Evolutionary conservation across 2,113 vertebrate genomes (phyloP).

Genomic region (Mormyrus lacerda): DNA sequence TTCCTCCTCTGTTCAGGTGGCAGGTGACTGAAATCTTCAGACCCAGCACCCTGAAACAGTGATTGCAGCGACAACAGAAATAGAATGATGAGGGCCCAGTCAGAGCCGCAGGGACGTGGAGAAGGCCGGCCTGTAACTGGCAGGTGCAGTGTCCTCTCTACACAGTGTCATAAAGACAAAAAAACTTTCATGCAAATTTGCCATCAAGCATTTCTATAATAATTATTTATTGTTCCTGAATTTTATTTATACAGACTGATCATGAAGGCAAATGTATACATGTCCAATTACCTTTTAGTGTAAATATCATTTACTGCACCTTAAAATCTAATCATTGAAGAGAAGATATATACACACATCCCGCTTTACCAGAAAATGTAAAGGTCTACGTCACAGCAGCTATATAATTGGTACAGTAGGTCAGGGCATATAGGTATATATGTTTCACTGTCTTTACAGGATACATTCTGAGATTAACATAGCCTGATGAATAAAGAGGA

Average conservation of each 20-base stretch:
- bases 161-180: background rate
- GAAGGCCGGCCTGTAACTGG: background rate
- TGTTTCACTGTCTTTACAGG: background rate
- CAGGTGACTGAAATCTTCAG: slow-evolving; percentile 90
- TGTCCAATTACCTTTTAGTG: background rate
- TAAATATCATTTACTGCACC: background rate
- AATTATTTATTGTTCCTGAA: background rate
- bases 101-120: background rate
- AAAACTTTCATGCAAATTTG: background rate
- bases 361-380: background rate
- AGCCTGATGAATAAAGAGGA: background rate
- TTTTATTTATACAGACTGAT: background rate
- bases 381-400: background rate
- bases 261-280: background rate
- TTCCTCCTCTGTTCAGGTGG: slow-evolving; percentile 88
- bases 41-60: slow-evolving; percentile 69
- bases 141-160: slow-evolving; percentile 11
- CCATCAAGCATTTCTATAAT: background rate
- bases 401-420: background rate
- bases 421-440: background rate
- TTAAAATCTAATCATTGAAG: background rate
- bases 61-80: background rate
- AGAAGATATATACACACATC: background rate
- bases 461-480: background rate
- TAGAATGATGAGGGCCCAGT: background rate